Conservation (phyloP, 1,140 invertebrate species). For the Listronotus bonariensis region DNA sequence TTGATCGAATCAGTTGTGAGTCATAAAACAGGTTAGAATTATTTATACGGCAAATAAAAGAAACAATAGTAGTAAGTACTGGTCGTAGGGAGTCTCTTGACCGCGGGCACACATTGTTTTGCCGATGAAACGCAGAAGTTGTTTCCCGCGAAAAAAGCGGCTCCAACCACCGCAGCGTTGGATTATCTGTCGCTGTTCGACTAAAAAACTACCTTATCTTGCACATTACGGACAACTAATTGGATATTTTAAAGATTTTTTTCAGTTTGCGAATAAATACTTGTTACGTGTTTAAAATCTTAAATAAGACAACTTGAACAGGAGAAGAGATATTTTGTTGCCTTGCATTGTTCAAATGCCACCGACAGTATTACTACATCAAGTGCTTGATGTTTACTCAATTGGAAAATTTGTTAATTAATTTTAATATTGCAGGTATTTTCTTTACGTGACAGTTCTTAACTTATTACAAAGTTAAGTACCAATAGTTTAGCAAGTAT, state of each 20-base stretch:
- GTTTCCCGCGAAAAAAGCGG: slow-evolving; percentile 52
- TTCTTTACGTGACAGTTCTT: not conserved
- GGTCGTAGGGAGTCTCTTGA: slow-evolving; percentile 51
- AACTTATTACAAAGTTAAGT: no score
- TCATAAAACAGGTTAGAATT: slow-evolving; percentile 55
- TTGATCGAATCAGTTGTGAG: slow-evolving; percentile 51
- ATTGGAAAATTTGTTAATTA: slow-evolving; percentile 33
- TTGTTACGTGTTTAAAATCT: slow-evolving; percentile 47
- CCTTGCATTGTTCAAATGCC: slow-evolving; percentile 2
- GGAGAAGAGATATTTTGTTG: slow-evolving; percentile 29
- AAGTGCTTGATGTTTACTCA: not conserved
- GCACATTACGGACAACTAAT: slow-evolving; percentile 52
- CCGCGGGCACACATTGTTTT: slow-evolving; percentile 50
- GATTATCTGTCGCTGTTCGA: slow-evolving; percentile 48
- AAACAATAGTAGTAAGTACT: slow-evolving; percentile 53
- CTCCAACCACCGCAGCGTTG: slow-evolving; percentile 47
- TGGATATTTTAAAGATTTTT: slow-evolving; percentile 52
- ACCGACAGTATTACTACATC: not conserved
- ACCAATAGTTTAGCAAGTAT: no score
- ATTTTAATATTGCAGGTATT: slow-evolving; percentile 37
- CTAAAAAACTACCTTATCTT: slow-evolving; percentile 51
- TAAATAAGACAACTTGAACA: slow-evolving; percentile 40
- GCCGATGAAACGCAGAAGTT: slow-evolving; percentile 42
- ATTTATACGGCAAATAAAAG: slow-evolving; percentile 55
- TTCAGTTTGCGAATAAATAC: slow-evolving; percentile 48